Evolutionary conservation across 2,888 invertebrate species (phyloP), one percentile per base, ranked within the genome.

Genomic region (Dolichopus griseipennis): DNA sequence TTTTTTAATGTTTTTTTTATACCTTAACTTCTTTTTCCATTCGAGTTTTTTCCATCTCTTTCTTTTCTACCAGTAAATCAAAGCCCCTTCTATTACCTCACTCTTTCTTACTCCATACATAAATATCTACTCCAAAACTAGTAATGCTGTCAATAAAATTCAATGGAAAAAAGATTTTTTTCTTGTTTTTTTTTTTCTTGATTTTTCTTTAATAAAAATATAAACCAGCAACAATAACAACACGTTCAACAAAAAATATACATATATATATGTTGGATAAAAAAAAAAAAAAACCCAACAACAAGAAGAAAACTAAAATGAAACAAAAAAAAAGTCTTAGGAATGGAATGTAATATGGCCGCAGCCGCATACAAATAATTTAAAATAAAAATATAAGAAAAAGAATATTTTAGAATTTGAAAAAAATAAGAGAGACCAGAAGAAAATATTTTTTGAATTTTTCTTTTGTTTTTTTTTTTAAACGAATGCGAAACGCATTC

Each of bases 281-380:
- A 43, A 43, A 43, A 9, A 43, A 3, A 52, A 52, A 18, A 52
- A 41, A 41, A 41, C 2, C 15, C 3, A 41, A 41, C 3, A 12
- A 9, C 6, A 3, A 52, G 18, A 15, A 52, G 15, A 18, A 52
- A 18, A n/a, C n/a, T n/a, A n/a, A 52, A 52, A n/a, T 18, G 18
- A 52, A 52, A 52, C 8, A 18, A 52, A 52, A 18, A 52, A 52
- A 52, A 12, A 52, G 18, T 52, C 52, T 52, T 52, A 6, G 52
- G 52, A 52, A 52, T 52, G 52, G 52, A 52, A 52, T 52, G 52
- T 52, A 52, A 52, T 52, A 52, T 52, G 52, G 52, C 52, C 52
- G 52, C 52, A 52, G 15, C 41, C 41, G 41, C 41, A 41, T 41
- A 41, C 9, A 12, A n/a, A 41, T 41, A 41, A 41, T 41, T 9